Conservation (phyloP, 2,888 invertebrate species). For the Ischnura elegans region DNA sequence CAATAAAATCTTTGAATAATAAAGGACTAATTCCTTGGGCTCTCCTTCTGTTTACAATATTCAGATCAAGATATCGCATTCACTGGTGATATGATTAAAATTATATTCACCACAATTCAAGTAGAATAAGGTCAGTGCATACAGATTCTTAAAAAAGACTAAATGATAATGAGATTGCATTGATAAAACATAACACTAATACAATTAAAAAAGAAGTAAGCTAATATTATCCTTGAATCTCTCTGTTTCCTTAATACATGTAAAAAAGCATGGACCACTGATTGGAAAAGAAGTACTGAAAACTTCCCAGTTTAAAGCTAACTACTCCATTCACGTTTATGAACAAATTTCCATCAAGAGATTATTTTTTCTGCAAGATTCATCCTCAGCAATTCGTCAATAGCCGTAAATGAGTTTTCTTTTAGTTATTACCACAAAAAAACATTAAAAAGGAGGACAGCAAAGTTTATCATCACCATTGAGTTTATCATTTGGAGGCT, state of each 20-base stretch:
- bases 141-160: too few species aligned
- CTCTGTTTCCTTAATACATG: not conserved
- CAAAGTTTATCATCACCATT: not conserved
- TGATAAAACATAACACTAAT: too few species aligned
- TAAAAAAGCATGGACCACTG: not conserved
- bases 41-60: too few species aligned
- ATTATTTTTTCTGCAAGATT: too few species aligned
- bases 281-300: not conserved
- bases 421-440: not conserved
- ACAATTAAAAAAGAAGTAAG: too few species aligned
- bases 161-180: too few species aligned
- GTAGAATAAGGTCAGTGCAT: not conserved
- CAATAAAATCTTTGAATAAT: too few species aligned
- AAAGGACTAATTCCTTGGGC: too few species aligned
- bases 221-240: not conserved
- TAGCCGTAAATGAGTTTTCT: not conserved
- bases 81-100: too few species aligned
- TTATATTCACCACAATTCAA: not conserved
- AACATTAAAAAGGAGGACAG: not conserved
- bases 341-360: not conserved
- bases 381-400: not conserved
- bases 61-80: too few species aligned
- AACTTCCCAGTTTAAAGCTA: not conserved
- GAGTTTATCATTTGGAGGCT: not conserved
- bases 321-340: not conserved